These are phyloP conservation scores for Spilogale gracilis DNA, from an alignment of 2,113 vertebrate species.

Conservation along the genomic window DNA sequence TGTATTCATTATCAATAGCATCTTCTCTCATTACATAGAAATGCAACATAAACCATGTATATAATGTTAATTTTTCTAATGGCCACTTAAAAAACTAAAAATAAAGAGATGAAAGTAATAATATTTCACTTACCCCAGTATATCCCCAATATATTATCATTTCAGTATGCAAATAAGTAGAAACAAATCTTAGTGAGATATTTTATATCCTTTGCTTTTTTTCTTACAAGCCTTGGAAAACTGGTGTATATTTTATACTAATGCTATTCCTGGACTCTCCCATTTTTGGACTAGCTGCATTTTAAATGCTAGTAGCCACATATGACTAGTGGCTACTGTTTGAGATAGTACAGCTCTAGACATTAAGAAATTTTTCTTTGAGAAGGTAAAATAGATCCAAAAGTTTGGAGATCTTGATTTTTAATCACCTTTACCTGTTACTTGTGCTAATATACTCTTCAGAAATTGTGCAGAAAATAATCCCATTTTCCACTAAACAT, in stretches of 20 bases:
- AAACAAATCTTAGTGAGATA: neutral
- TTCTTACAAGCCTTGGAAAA: constrained; percentile 6
- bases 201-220: neutral
- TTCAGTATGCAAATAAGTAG: neutral
- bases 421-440: neutral
- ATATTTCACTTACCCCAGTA: neutral
- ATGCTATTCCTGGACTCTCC: neutral
- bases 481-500: neutral
- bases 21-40: neutral
- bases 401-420: constrained; percentile 27
- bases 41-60: neutral
- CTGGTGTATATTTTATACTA: neutral
- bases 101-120: neutral
- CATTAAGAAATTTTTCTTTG: neutral
- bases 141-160: neutral
- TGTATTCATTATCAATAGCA: neutral
- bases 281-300: neutral
- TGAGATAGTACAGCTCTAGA: neutral
- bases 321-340: neutral
- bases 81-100: neutral
- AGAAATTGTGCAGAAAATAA: neutral
- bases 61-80: constrained; percentile 5
- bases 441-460: neutral
- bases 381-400: neutral
- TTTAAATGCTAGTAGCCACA: neutral